phyloP scores from a whole-genome alignment of 2,797 vertebrate species.

The Tolypeutes matacus region DNA sequence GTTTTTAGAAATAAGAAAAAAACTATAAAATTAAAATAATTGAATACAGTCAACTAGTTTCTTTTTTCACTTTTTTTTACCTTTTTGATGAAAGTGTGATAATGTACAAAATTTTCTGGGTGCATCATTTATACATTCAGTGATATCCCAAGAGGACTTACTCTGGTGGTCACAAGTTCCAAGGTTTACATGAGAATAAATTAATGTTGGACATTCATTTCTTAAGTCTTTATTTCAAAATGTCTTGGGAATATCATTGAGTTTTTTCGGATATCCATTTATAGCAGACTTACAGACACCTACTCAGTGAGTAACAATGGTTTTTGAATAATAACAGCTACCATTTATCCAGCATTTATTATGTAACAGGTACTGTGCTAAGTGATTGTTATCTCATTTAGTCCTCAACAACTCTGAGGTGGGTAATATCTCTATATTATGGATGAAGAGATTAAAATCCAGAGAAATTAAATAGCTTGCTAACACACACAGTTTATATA shows the following conservation, averaged over 20 bases:
- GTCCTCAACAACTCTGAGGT: slow-evolving; percentile 11
- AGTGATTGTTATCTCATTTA: slow-evolving; percentile 46
- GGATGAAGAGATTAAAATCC: slow-evolving; percentile 16
- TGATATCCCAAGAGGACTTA: slow-evolving; percentile 1
- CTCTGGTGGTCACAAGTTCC: not conserved
- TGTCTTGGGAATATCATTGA: not conserved
- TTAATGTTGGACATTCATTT: not conserved
- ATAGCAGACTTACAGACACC: slow-evolving; percentile 67
- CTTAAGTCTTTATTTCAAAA: slow-evolving; percentile 54
- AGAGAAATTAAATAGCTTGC: slow-evolving; percentile 40
- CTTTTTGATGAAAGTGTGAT: slow-evolving; percentile 12
- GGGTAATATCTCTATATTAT: slow-evolving; percentile 38
- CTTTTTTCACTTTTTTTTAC: slow-evolving; percentile 50
- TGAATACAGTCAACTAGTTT: not conserved
- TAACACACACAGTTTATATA: not conserved
- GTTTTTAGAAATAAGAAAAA: slow-evolving; percentile 36
- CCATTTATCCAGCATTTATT: slow-evolving; percentile 67
- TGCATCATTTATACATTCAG: not conserved
- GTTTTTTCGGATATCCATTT: slow-evolving; percentile 53
- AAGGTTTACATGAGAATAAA: slow-evolving; percentile 16
- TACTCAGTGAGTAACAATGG: slow-evolving; percentile 66
- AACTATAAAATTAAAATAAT: slow-evolving; percentile 14
- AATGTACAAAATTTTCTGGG: not conserved
- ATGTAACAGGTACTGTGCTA: slow-evolving; percentile 60
- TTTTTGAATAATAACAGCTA: slow-evolving; percentile 62